A percentile compares a stretch with the other conserved stretches of the same genome.
phyloP scores from a whole-genome alignment of 1,140 invertebrate genomes.

The Trichonephila inaurata region DNA sequence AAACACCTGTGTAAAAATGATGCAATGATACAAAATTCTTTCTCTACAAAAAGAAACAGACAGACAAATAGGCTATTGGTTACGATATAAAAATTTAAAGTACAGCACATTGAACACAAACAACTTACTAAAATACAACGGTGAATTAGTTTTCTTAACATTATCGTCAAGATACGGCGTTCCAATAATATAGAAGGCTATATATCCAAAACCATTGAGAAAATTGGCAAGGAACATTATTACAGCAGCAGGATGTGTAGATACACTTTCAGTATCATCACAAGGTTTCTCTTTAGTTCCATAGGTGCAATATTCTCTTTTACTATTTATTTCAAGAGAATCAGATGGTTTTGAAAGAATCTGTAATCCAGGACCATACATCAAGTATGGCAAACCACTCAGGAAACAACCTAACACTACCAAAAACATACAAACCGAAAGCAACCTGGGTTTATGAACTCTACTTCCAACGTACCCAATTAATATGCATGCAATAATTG shows the following conservation, averaged over 20 bases:
- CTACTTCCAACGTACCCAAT: constrained; percentile 86
- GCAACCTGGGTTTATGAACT: constrained; percentile 87
- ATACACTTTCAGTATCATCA: constrained; percentile 80
- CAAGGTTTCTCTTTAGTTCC: neutral
- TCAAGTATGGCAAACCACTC: constrained; percentile 85
- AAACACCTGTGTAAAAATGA: no score
- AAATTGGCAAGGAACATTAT: constrained; percentile 77
- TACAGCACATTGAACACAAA: neutral
- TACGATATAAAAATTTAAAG: neutral
- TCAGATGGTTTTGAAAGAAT: constrained; percentile 12
- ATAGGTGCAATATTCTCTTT: constrained; percentile 46
- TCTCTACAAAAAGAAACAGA: no score
- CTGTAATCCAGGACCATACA: constrained; percentile 83
- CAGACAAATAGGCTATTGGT: neutral
- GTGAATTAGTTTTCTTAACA: constrained; percentile 77
- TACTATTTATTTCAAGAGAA: neutral
- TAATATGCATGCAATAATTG: constrained; percentile 82
- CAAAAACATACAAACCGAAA: constrained; percentile 86
- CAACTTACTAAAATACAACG: constrained; percentile 77
- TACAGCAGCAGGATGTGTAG: constrained; percentile 75
- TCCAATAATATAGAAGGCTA: constrained; percentile 74
- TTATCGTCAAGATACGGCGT: constrained; percentile 76
- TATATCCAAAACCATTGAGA: constrained; percentile 77
- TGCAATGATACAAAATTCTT: no score
- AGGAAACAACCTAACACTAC: constrained; percentile 86